These are phyloP conservation scores for Tragelaphus scriptus DNA, from an alignment of 2,113 vertebrate species.

Conservation along the genomic window DNA sequence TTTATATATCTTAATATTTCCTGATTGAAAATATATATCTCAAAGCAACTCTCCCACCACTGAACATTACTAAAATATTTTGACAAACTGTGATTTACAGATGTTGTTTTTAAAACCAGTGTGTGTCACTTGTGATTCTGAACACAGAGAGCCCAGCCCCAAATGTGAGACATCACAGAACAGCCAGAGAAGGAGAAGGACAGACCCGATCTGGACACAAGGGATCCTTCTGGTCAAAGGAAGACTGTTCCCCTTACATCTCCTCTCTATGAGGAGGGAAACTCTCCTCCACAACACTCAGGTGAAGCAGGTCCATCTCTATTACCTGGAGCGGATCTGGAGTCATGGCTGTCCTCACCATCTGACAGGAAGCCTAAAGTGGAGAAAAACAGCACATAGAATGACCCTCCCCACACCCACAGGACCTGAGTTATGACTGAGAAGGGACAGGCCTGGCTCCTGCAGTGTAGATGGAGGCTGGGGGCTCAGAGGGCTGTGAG, in stretches of 20 bases:
- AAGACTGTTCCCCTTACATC: not conserved
- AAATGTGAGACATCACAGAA: not conserved
- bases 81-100: not conserved
- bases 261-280: not conserved
- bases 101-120: not conserved
- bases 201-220: not conserved
- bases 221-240: not conserved
- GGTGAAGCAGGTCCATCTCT: not conserved
- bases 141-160: not conserved
- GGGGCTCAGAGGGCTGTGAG: not conserved
- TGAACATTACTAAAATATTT: not conserved
- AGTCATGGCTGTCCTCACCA: not conserved
- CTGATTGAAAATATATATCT: too few relatives aligned
- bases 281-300: not conserved
- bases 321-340: not conserved
- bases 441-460: not conserved
- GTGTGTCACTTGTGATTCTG: not conserved
- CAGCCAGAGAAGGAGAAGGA: not conserved
- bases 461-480: not conserved
- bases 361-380: not conserved
- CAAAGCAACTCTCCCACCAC: too few relatives aligned
- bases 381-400: not conserved
- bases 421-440: not conserved
- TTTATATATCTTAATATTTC: too few relatives aligned
- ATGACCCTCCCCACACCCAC: not conserved